Conservation (phyloP, 2,113 vertebrate species). For the Pontoporia blainvillei region DNA sequence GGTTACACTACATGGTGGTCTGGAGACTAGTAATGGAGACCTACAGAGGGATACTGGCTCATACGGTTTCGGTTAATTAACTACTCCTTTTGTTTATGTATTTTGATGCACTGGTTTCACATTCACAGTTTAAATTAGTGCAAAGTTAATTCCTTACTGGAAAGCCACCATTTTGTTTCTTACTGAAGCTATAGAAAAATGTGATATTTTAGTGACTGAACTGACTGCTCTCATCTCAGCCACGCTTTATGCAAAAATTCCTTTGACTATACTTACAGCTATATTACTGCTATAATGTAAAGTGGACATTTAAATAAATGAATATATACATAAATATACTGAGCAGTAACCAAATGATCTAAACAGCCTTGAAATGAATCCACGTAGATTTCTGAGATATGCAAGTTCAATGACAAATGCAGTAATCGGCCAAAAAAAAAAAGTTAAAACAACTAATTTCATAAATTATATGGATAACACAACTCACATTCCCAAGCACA, state of each 20-base stretch:
- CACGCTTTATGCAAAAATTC: neutral
- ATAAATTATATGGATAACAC: neutral
- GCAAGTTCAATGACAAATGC: neutral
- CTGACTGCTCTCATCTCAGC: neutral
- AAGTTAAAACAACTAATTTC: neutral
- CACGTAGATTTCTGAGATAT: neutral
- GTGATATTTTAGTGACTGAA: neutral
- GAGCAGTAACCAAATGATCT: neutral
- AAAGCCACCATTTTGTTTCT: neutral
- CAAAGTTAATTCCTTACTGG: neutral
- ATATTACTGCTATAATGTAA: neutral
- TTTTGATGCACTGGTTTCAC: neutral
- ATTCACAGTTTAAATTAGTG: neutral
- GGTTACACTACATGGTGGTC: rapidly evolving
- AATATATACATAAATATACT: neutral
- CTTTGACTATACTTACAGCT: neutral
- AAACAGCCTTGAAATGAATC: neutral
- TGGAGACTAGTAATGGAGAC: neutral
- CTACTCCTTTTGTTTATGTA: neutral
- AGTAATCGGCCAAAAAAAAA: neutral
- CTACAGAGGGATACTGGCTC: neutral
- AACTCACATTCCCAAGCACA: neutral
- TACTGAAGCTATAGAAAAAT: neutral
- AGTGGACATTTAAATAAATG: neutral
- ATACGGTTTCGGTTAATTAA: neutral